Conservation (phyloP, 2,888 invertebrate species). For the Mythimna pallens region DNA sequence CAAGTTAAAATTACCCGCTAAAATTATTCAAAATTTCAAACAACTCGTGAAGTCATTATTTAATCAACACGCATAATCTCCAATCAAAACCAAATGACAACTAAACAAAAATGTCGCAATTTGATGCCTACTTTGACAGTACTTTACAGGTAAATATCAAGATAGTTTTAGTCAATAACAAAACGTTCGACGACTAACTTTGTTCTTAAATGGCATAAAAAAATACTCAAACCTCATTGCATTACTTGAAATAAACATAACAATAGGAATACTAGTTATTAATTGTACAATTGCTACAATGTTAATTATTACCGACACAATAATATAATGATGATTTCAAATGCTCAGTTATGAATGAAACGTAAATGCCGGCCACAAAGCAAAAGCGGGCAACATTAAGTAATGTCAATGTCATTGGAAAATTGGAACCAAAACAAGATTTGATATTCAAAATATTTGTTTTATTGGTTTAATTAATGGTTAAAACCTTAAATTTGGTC, state of each 20-base stretch:
- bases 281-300: neutral
- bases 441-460: constrained; percentile 15
- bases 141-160: constrained; percentile 14
- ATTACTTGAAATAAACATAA: fast-evolving
- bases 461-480: neutral
- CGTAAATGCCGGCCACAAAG: neutral
- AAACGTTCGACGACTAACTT: constrained; percentile 21
- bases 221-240: fast-evolving
- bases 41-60: constrained; percentile 41
- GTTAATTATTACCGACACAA: neutral
- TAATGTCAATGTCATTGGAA: constrained; percentile 44
- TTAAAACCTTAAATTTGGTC: neutral
- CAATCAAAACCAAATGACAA: constrained; percentile 61
- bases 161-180: neutral
- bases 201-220: neutral
- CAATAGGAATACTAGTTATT: too few relatives aligned
- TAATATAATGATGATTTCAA: neutral
- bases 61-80: constrained; percentile 9
- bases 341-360: constrained; percentile 1
- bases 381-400: constrained; percentile 14
- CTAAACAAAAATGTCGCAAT: constrained; percentile 19
- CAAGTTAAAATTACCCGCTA: constrained; percentile 65
- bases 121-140: constrained; percentile 10
- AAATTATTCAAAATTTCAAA: constrained; percentile 58
- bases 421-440: constrained; percentile 44